Percentiles rank a stretch among this genome's conserved stretches.
phyloP scores from a whole-genome alignment of 2,888 invertebrate genomes.

The Myopa testacea region DNA sequence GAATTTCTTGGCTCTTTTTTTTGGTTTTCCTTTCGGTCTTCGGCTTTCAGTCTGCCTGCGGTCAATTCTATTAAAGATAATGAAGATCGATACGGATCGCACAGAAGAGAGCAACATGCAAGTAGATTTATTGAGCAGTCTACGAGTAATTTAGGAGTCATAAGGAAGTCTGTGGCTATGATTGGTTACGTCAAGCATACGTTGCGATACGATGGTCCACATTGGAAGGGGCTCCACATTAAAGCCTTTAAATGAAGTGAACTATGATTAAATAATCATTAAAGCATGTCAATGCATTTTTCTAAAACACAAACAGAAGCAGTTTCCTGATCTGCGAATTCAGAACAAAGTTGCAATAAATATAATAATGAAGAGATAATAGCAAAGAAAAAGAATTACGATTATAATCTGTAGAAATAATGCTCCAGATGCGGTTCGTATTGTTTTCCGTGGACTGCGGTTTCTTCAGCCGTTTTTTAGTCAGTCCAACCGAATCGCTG shows the following conservation, averaged over 20 bases:
- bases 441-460: neutral
- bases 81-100: slow-evolving; percentile 27
- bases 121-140: slow-evolving; percentile 1
- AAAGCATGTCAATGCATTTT: too few relatives aligned
- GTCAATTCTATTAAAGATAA: slow-evolving; percentile 29
- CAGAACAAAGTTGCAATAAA: too few relatives aligned
- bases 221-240: neutral
- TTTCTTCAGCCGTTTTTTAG: neutral
- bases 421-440: neutral
- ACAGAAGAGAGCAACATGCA: neutral
- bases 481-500: neutral
- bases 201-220: too few relatives aligned
- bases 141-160: too few relatives aligned
- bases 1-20: neutral
- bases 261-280: too few relatives aligned
- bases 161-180: too few relatives aligned
- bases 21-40: neutral
- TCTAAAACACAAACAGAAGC: too few relatives aligned
- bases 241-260: neutral
- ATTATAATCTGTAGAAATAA: neutral
- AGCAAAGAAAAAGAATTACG: too few relatives aligned
- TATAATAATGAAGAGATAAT: too few relatives aligned
- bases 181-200: too few relatives aligned
- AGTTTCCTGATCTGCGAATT: too few relatives aligned
- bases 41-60: slow-evolving; percentile 5